Evolutionary conservation across 2,888 invertebrate species (phyloP).

Genomic region (Argynnis bischoffii): DNA sequence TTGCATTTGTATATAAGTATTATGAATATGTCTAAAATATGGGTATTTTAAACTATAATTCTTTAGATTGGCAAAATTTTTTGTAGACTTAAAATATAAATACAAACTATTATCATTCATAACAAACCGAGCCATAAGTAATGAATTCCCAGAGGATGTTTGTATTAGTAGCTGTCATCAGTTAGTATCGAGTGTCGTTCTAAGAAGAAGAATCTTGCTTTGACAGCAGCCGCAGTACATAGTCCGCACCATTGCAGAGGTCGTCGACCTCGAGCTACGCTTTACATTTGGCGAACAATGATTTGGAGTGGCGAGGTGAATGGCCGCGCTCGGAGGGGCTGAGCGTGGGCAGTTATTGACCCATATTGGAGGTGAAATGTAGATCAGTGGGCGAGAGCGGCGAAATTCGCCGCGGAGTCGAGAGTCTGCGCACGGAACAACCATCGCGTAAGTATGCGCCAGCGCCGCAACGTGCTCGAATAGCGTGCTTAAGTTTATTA

Average conservation of each 20-base stretch:
- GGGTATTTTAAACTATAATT: too few species aligned
- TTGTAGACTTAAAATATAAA: too few species aligned
- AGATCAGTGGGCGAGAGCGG: slow-evolving; percentile 83
- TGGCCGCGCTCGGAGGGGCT: slow-evolving; percentile 77
- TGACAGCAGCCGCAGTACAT: slow-evolving; percentile 57
- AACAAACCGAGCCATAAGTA: neutral
- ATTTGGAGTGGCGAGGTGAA: slow-evolving; percentile 82
- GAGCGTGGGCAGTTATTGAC: slow-evolving; percentile 83
- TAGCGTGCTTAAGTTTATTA: neutral
- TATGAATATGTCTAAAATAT: too few species aligned
- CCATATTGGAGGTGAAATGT: slow-evolving; percentile 82
- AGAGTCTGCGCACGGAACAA: slow-evolving; percentile 46
- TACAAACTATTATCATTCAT: neutral
- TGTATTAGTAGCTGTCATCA: slow-evolving; percentile 58
- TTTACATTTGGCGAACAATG: slow-evolving; percentile 82
- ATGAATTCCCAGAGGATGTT: slow-evolving; percentile 61
- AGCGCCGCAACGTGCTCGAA: slow-evolving; percentile 31
- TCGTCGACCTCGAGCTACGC: slow-evolving; percentile 70
- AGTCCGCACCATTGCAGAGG: slow-evolving; percentile 58
- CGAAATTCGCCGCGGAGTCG: slow-evolving; percentile 74
- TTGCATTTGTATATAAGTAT: too few species aligned
- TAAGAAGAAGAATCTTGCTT: slow-evolving; percentile 64
- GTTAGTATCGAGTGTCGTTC: slow-evolving; percentile 73
- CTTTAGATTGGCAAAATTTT: too few species aligned
- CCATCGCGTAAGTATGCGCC: slow-evolving; percentile 40